Conservation (phyloP, 2,888 invertebrate genomes). For the Drosophila parthenogenetica region DNA sequence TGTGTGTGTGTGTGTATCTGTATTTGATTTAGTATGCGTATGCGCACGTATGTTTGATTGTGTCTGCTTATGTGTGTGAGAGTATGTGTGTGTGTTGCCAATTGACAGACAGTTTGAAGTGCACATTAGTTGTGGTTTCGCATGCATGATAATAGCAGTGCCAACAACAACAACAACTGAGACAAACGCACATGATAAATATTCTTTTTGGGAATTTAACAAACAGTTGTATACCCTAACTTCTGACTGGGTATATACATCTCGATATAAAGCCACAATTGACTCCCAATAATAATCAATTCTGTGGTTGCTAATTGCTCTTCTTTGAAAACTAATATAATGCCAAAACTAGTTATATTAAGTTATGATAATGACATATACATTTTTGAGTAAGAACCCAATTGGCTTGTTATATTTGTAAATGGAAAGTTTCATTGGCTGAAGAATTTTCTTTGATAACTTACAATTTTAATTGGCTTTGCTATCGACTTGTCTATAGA, state of each 20-base stretch:
- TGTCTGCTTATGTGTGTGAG: conserved; percentile 3
- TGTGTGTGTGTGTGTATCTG: conserved; percentile 20
- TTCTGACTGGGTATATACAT: too few species aligned
- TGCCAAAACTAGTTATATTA: too few species aligned
- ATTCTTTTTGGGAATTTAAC: background rate
- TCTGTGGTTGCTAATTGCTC: too few species aligned
- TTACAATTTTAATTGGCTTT: background rate
- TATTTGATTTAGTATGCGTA: conserved; percentile 41
- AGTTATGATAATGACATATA: too few species aligned
- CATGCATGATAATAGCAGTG: conserved; percentile 62
- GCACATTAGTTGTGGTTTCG: conserved; percentile 74
- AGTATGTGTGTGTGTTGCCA: conserved; percentile 44
- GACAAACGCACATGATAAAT: conserved; percentile 21
- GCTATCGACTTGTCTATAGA: background rate
- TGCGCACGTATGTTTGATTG: conserved; percentile 4
- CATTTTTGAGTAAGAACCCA: background rate
- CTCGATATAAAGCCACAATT: too few species aligned
- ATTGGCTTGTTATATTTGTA: conserved; percentile 9
- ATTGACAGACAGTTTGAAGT: conserved; percentile 71
- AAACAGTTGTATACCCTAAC: conserved; percentile 32
- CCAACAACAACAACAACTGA: conserved; percentile 48
- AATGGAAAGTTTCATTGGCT: background rate
- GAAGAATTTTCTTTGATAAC: background rate
- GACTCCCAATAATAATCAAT: too few species aligned
- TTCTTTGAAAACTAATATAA: too few species aligned